phyloP scores from a whole-genome alignment of 2,888 invertebrate genomes.

The Zele albiditarsus region DNA sequence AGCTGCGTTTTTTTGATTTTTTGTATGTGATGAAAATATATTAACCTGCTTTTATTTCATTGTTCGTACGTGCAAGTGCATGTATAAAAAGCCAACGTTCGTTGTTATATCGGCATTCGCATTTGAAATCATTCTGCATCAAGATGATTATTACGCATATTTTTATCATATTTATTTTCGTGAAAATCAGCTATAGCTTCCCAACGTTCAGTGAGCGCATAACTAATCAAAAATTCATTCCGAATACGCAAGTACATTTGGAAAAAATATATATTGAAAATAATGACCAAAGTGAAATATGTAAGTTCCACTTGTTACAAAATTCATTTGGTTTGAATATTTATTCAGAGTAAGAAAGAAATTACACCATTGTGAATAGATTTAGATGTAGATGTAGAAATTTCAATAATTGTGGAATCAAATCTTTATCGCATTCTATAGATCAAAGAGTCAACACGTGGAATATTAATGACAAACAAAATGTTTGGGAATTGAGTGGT shows the following conservation, averaged over 20 bases:
- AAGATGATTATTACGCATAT: slow-evolving; percentile 24
- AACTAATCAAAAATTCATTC: slow-evolving; percentile 41
- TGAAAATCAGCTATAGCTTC: slow-evolving; percentile 21
- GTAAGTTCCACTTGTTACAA: slow-evolving; percentile 44
- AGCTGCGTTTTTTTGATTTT: slow-evolving; percentile 7
- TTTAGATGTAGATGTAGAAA: not conserved
- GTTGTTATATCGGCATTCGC: not conserved
- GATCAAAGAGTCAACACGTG: slow-evolving; percentile 70
- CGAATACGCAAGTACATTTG: slow-evolving; percentile 54
- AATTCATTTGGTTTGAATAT: not conserved
- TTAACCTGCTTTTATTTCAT: slow-evolving; percentile 4
- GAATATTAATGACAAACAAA: slow-evolving; percentile 72
- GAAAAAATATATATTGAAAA: slow-evolving; percentile 50
- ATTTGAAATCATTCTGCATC: not conserved
- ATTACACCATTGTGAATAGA: not conserved
- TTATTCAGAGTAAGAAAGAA: not conserved
- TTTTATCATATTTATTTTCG: slow-evolving; percentile 27
- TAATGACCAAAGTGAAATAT: slow-evolving; percentile 55
- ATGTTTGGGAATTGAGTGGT: slow-evolving; percentile 76
- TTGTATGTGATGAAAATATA: not conserved
- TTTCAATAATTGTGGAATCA: slow-evolving; percentile 2
- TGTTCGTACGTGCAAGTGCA: no score
- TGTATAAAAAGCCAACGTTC: not conserved
- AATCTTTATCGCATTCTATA: slow-evolving; percentile 32
- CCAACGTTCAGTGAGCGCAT: slow-evolving; percentile 43